Evolutionary conservation across 2,888 invertebrate species (phyloP).

Genomic region (Noctua comes): DNA sequence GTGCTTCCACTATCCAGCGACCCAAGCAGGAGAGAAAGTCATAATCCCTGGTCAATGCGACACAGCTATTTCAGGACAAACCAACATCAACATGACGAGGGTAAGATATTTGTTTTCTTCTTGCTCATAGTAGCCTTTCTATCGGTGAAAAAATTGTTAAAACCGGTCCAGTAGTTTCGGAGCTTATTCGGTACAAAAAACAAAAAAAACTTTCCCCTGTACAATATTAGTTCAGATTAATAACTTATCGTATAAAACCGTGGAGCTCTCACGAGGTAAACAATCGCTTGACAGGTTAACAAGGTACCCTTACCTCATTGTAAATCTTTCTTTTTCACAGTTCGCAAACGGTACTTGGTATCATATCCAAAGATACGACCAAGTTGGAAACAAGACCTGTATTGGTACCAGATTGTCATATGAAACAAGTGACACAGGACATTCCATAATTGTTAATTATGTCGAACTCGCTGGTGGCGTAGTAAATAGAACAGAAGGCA

Average conservation of each 20-base stretch:
- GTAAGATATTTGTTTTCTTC: conserved; percentile 68
- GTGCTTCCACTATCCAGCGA: conserved; percentile 84
- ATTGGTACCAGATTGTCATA: conserved; percentile 76
- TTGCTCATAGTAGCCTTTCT: too few relatives aligned
- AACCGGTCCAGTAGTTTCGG: too few relatives aligned
- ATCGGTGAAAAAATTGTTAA: too few relatives aligned
- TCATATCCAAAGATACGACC: conserved; percentile 81
- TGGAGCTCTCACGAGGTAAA: too few relatives aligned
- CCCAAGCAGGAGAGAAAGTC: conserved; percentile 10
- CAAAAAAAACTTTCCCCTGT: too few relatives aligned
- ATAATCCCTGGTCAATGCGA: conserved; percentile 41
- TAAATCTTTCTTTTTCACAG: conserved; percentile 67
- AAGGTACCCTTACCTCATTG: background rate
- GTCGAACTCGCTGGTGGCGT: conserved; percentile 77
- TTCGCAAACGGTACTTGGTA: conserved; percentile 84
- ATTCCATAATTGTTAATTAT: conserved; percentile 7
- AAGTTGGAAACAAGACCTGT: conserved; percentile 76
- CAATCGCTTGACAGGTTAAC: too few relatives aligned
- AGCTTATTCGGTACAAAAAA: too few relatives aligned
- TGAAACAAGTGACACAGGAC: conserved; percentile 56
- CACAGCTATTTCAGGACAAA: conserved; percentile 3
- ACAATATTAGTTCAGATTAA: too few relatives aligned
- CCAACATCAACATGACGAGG: conserved; percentile 23
- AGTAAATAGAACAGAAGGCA: conserved; percentile 74
- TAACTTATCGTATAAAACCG: too few relatives aligned